A percentile compares a stretch with the other conserved stretches of the same genome.
These are phyloP conservation scores for Perca fluviatilis DNA, from an alignment of 2,113 vertebrate genomes.

Conservation along the genomic window DNA sequence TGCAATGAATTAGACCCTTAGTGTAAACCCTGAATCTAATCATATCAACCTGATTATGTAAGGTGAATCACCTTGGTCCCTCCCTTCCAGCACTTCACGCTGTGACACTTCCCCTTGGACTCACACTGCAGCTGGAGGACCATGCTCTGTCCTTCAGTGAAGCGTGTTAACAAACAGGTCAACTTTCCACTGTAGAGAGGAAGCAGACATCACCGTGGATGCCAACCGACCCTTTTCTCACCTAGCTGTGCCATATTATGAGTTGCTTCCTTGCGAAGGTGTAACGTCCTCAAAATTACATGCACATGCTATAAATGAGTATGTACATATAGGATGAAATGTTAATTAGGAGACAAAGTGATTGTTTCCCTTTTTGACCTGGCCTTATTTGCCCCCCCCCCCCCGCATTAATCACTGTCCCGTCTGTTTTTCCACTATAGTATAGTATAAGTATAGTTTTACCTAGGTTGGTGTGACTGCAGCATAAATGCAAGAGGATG, in stretches of 20 bases:
- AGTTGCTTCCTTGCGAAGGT: background rate
- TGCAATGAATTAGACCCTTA: background rate
- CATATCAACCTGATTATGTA: conserved; percentile 32
- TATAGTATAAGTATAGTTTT: no score
- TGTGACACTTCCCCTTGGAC: conserved; percentile 19
- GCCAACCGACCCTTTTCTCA: background rate
- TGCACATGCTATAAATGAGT: background rate
- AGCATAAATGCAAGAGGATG: background rate
- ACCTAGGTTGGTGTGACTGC: background rate
- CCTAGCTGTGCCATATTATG: background rate
- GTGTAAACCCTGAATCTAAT: background rate
- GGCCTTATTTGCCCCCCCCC: no score
- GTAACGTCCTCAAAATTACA: background rate
- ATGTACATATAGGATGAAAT: background rate
- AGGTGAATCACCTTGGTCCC: conserved; percentile 12
- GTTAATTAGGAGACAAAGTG: background rate
- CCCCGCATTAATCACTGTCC: background rate
- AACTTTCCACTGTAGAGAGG: background rate
- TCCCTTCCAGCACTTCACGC: conserved; percentile 9
- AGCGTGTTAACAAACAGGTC: conserved; percentile 6
- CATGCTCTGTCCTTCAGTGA: background rate
- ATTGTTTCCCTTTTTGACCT: background rate
- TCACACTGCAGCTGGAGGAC: conserved; percentile 32
- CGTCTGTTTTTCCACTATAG: background rate
- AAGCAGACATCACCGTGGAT: background rate